These are phyloP conservation scores for Ceraclea dissimilis DNA, from an alignment of 2,888 invertebrate genomes.

Conservation along the genomic window DNA sequence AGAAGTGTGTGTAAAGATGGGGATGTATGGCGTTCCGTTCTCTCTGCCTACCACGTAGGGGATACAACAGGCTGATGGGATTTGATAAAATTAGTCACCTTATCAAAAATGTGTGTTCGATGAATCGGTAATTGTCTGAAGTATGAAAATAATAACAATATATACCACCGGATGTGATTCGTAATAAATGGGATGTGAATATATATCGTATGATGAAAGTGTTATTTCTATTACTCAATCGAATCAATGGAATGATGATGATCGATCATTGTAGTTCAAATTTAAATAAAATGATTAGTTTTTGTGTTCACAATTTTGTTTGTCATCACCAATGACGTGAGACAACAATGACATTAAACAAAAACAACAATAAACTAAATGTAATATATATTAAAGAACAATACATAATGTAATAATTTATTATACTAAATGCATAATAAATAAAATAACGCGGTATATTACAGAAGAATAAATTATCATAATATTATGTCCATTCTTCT, in stretches of 20 bases:
- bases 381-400: not conserved
- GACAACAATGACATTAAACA: slow-evolving; percentile 22
- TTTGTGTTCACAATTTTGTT: slow-evolving; percentile 21
- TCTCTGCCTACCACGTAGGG: too few relatives aligned
- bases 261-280: slow-evolving; percentile 11
- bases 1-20: too few relatives aligned
- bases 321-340: slow-evolving; percentile 23
- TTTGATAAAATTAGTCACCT: too few relatives aligned
- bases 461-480: not conserved
- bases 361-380: slow-evolving; percentile 5
- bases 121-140: too few relatives aligned
- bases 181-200: too few relatives aligned
- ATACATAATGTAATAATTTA: not conserved
- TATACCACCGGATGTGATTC: too few relatives aligned
- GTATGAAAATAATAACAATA: too few relatives aligned
- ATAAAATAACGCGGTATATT: not conserved
- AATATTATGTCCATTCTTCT: not conserved
- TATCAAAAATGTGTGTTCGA: too few relatives aligned
- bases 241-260: not conserved
- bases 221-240: too few relatives aligned
- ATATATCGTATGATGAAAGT: too few relatives aligned
- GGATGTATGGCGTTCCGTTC: too few relatives aligned
- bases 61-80: too few relatives aligned
- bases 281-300: slow-evolving; percentile 26
- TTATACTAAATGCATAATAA: not conserved